Conservation (phyloP, 2,797 vertebrate genomes). For the Tympanoctomys barrerae region DNA sequence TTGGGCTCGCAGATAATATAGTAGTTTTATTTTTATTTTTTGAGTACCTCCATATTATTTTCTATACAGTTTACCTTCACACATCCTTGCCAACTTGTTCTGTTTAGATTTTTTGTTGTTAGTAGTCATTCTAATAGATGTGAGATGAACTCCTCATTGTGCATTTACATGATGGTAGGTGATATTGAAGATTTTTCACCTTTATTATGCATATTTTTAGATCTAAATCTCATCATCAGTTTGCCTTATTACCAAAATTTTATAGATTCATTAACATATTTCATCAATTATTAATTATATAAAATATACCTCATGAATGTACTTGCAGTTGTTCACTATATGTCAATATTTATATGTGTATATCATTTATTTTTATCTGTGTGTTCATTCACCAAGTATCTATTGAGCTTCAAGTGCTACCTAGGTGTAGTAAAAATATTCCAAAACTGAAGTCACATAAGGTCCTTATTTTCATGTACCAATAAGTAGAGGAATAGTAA, state of each 20-base stretch:
- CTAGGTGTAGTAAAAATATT: constrained; percentile 8
- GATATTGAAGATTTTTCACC: not conserved
- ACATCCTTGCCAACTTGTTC: not conserved
- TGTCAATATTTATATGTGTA: not conserved
- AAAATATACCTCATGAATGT: not conserved
- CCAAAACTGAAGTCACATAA: not conserved
- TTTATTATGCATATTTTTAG: constrained; percentile 32
- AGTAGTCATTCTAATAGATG: not conserved
- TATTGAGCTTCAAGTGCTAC: not conserved
- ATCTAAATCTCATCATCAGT: constrained; percentile 18
- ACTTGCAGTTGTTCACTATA: not conserved
- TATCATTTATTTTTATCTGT: not conserved
- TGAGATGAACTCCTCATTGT: not conserved
- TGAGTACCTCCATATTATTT: not conserved
- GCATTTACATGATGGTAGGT: not conserved
- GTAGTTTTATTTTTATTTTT: not conserved
- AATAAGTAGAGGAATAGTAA: not conserved
- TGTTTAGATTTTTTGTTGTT: not conserved
- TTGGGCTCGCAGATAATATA: not conserved
- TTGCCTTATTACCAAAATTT: not conserved
- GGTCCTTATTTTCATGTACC: not conserved
- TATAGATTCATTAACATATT: constrained; percentile 7
- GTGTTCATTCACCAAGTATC: constrained; percentile 2
- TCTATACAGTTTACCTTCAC: not conserved
- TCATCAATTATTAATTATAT: not conserved